Percentiles rank a stretch among this genome's conserved stretches.
These are phyloP conservation scores for Ormia ochracea DNA, from an alignment of 2,888 invertebrate species.

Conservation along the genomic window DNA sequence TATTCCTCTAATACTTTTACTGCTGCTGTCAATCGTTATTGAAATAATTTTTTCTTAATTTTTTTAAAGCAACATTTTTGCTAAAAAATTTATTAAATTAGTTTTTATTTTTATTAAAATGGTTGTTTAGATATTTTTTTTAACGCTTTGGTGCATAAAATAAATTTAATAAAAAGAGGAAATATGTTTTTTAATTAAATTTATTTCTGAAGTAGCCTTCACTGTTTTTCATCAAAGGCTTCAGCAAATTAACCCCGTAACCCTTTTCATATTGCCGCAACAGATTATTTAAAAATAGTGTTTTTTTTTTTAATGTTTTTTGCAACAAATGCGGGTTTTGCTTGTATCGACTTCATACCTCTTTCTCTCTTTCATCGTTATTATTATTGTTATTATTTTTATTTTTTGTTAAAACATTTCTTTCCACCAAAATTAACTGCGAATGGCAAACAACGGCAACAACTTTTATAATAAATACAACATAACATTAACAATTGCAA, in stretches of 20 bases:
- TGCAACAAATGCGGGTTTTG: neutral
- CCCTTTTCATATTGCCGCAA: slow-evolving; percentile 15
- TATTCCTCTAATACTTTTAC: too few species aligned
- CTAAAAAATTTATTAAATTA: too few species aligned
- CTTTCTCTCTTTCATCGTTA: neutral
- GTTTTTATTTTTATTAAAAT: too few species aligned
- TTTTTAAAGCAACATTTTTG: too few species aligned
- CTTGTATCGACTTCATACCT: slow-evolving; percentile 24
- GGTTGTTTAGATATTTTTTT: too few species aligned
- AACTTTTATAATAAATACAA: slow-evolving; percentile 21
- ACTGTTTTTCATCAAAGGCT: neutral
- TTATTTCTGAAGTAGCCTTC: neutral
- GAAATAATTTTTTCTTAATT: too few species aligned
- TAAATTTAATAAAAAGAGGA: too few species aligned
- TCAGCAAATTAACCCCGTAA: neutral
- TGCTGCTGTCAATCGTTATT: too few species aligned
- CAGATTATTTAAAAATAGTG: neutral
- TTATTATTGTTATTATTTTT: too few species aligned
- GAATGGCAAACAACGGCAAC: slow-evolving; percentile 38
- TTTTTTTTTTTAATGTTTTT: slow-evolving; percentile 2
- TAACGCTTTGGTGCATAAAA: too few species aligned
- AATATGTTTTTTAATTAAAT: too few species aligned
- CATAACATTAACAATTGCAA: neutral
- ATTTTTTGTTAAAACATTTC: slow-evolving; percentile 2
- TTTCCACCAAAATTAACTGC: slow-evolving; percentile 49